These are phyloP conservation scores for Microcebus lehilahytsara DNA, from an alignment of 2,113 vertebrate genomes.

Conservation along the genomic window DNA sequence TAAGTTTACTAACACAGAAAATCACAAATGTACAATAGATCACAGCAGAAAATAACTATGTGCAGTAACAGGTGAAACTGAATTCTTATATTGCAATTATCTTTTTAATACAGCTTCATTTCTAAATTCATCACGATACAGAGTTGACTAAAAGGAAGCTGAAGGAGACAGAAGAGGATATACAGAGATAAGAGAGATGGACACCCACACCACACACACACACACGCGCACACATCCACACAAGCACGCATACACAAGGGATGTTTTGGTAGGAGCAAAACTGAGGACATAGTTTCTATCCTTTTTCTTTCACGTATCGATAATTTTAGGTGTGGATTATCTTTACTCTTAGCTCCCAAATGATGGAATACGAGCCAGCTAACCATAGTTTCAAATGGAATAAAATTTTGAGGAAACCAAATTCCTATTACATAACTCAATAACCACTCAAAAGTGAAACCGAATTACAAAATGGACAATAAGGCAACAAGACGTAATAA, in stretches of 20 bases:
- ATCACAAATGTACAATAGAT: constrained; percentile 60
- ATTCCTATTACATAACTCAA: not conserved
- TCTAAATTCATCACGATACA: constrained; percentile 37
- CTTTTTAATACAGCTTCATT: constrained; percentile 54
- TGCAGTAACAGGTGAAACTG: constrained; percentile 7
- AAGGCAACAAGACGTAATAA: not conserved
- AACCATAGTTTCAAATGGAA: not conserved
- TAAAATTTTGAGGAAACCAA: not conserved
- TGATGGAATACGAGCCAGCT: not conserved
- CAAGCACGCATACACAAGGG: not conserved
- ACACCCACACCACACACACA: not conserved
- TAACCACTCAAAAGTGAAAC: not conserved
- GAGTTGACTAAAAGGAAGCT: constrained; percentile 61
- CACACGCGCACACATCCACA: not conserved
- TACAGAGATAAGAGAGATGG: not conserved
- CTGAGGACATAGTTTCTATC: not conserved
- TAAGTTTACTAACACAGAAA: constrained; percentile 20
- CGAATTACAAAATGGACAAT: not conserved
- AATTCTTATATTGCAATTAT: constrained; percentile 22
- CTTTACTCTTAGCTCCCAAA: not conserved
- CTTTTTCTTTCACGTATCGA: not conserved
- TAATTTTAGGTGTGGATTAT: constrained; percentile 5
- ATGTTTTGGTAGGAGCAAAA: constrained; percentile 40
- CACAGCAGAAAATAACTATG: not conserved
- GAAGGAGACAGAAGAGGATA: not conserved